phyloP scores from a whole-genome alignment of 2,888 invertebrate species.

The Drosophila borborema region DNA sequence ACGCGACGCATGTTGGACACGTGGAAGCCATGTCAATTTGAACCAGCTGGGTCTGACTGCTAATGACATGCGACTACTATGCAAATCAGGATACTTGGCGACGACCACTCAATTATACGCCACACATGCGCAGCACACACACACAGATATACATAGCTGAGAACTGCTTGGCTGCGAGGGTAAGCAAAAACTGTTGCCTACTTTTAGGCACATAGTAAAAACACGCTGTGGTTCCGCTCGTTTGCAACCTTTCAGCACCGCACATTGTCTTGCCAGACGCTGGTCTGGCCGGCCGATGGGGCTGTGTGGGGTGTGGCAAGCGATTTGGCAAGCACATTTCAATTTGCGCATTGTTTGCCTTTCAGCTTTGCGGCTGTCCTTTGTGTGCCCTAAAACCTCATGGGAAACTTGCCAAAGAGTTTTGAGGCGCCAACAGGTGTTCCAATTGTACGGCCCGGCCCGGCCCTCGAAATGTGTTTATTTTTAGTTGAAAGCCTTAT shows the following conservation, averaged over 20 bases:
- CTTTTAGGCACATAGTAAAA: constrained; percentile 65
- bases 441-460: constrained; percentile 53
- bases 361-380: constrained; percentile 47
- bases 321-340: constrained; percentile 69
- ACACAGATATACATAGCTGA: constrained; percentile 26
- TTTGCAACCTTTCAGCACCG: constrained; percentile 18
- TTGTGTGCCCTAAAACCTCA: constrained; percentile 52
- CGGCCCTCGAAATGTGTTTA: constrained; percentile 44
- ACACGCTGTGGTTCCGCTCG: constrained; percentile 24
- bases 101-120: constrained; percentile 77
- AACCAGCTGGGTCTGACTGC: constrained; percentile 56
- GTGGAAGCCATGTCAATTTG: constrained; percentile 64
- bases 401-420: constrained; percentile 76
- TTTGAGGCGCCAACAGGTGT: constrained; percentile 74
- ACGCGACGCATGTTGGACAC: constrained; percentile 61
- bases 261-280: constrained; percentile 30
- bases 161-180: constrained; percentile 7
- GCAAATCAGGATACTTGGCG: constrained; percentile 76
- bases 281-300: not conserved
- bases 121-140: constrained; percentile 44
- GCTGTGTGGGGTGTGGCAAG: constrained; percentile 54
- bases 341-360: constrained; percentile 69
- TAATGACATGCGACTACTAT: constrained; percentile 77
- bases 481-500: constrained; percentile 72
- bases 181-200: constrained; percentile 55